Conservation (phyloP, 2,797 vertebrate genomes). For the Carcharodon carcharias region DNA sequence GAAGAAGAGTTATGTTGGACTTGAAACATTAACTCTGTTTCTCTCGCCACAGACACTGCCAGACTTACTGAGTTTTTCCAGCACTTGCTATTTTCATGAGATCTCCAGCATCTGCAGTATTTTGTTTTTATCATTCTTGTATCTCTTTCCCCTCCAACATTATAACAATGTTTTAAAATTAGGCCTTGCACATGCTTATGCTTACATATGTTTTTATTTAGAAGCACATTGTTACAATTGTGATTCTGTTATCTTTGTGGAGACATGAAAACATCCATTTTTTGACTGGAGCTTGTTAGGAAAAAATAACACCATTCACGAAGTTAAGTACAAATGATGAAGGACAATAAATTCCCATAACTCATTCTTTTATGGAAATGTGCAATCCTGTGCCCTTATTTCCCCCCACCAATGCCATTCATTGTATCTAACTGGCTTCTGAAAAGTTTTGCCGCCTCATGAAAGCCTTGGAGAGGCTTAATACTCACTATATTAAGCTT, state of each 20-base stretch:
- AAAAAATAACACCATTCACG: neutral
- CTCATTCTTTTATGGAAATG: neutral
- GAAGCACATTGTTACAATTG: neutral
- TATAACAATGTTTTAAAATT: neutral
- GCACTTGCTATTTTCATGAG: too few species aligned
- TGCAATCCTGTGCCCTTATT: neutral
- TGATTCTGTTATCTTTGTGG: neutral
- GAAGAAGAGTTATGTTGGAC: too few species aligned
- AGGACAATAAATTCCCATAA: neutral
- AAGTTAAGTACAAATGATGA: neutral
- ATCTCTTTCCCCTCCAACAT: too few species aligned
- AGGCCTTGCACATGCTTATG: neutral
- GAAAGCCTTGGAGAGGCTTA: neutral
- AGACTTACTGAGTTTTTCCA: too few species aligned
- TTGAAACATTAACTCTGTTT: too few species aligned
- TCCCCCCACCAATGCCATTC: too few species aligned
- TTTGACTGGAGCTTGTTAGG: neutral
- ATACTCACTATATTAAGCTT: neutral
- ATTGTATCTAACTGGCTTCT: neutral
- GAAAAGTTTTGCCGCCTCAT: neutral
- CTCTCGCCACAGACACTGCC: too few species aligned
- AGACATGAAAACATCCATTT: neutral
- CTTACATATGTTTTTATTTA: neutral
- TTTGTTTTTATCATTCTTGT: too few species aligned
- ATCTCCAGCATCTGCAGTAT: too few species aligned